Conservation (phyloP, 2,888 invertebrate species). For the Microplitis deprimator region DNA sequence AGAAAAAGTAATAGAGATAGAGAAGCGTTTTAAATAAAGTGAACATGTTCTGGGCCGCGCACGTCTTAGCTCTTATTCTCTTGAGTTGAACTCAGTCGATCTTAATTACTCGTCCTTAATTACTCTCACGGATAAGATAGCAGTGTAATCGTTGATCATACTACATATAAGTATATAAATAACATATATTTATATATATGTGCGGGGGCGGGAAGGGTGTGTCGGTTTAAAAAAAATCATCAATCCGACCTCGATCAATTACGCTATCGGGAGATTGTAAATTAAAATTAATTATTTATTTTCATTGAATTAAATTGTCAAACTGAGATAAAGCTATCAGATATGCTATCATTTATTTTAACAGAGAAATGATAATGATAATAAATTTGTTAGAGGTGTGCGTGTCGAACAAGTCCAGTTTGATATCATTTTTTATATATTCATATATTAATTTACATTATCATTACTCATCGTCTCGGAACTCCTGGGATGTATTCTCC, state of each 20-base stretch:
- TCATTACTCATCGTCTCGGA: slow-evolving; percentile 20
- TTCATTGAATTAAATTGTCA: background rate
- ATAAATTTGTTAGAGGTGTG: background rate
- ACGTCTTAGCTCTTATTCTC: slow-evolving; percentile 31
- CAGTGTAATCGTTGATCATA: slow-evolving; percentile 5
- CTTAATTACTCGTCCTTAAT: slow-evolving; percentile 46
- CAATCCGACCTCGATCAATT: slow-evolving; percentile 13
- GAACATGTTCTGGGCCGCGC: slow-evolving; percentile 18
- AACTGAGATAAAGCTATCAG: slow-evolving; percentile 4
- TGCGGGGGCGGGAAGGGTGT: background rate
- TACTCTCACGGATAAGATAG: slow-evolving; percentile 35
- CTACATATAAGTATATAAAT: background rate
- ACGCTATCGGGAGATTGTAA: background rate
- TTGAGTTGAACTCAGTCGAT: slow-evolving; percentile 38
- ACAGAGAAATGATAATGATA: background rate
- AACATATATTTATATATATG: background rate
- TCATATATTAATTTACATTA: background rate
- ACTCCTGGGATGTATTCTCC: slow-evolving; percentile 31
- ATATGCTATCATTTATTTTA: background rate
- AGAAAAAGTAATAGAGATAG: slow-evolving; percentile 5
- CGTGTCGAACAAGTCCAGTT: background rate
- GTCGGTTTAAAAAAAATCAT: background rate
- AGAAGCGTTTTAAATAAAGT: background rate
- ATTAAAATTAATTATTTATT: background rate
- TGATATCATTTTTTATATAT: background rate